Base-by-base conservation (phyloP, 1,140 invertebrate species). In the Luehdorfia chinensis region DNA sequence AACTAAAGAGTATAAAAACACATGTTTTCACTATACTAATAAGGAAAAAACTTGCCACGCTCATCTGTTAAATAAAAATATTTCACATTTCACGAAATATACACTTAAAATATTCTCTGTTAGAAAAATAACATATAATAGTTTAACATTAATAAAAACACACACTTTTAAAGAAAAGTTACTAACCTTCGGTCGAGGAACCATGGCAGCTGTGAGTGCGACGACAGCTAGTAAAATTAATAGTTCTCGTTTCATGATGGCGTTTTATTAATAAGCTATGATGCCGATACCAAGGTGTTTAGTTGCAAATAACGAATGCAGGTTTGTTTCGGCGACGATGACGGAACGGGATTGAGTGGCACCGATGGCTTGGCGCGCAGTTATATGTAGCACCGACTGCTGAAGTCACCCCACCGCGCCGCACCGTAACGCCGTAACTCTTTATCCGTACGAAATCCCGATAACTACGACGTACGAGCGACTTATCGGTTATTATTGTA, bases 321-420 rank as follows among this genome's bases (percentile, higher is more conserved):
- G 12, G 37, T 41, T 41, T 15, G 37, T 11, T 41, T 27, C 14
- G 21, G 27, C 21, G 37, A 13, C 4, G 5, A 8, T 21, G 37
- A 41, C 6, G 37, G 37, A 41, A 21, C 37, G 37, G 14, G 21
- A 41, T 25, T 7, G 37, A 41, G 37, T 41, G 37, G 23, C 21
- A 27, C 12, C 21, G 13, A 12, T 21, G 37, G 21, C 37, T 13
- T 14, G 12, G 13, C 19, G 37, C 37, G 37, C 37, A 13, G 37
- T 41, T 41, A 15, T 41, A 41, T 41, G 37, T 41, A 41, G 23
- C 37, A 41, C 37, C 15, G 23, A 15, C 37, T 41, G 23, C 23
- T 18, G 2, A 7, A 21, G 11, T 41, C 18, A 8, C 37, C 37
- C 37, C 19, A 21, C 37, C 23, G 12, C 37, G 19, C 12, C 37